Conservation (phyloP, 2,797 vertebrate genomes). For the Myotis pilosus region DNA sequence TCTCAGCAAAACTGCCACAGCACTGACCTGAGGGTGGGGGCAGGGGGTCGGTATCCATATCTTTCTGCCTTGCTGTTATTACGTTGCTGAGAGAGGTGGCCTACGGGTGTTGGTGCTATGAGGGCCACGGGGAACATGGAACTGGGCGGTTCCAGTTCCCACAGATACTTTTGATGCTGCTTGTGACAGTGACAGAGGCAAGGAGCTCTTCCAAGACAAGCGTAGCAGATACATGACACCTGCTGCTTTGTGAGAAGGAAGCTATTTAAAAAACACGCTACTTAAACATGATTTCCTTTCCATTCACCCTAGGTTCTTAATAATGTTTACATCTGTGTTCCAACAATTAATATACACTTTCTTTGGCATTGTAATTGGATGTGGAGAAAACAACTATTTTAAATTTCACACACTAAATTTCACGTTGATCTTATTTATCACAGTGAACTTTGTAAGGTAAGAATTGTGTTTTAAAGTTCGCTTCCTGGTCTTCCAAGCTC, state of each 20-base stretch:
- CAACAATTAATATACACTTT: slow-evolving; percentile 70
- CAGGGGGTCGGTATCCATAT: neutral
- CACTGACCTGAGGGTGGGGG: too few species aligned
- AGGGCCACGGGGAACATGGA: neutral
- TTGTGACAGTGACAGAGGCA: neutral
- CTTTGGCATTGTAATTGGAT: slow-evolving; percentile 75
- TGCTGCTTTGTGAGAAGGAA: neutral
- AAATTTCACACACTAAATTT: slow-evolving; percentile 25
- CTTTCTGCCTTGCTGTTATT: neutral
- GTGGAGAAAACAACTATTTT: slow-evolving; percentile 49
- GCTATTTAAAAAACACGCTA: neutral
- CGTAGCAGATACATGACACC: neutral
- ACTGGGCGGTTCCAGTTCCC: neutral
- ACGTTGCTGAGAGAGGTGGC: neutral
- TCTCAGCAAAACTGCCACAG: neutral
- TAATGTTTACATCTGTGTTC: slow-evolving; percentile 53
- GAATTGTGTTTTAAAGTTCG: slow-evolving; percentile 40
- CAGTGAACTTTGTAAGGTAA: slow-evolving; percentile 71
- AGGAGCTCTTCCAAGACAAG: neutral
- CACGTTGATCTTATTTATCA: slow-evolving; percentile 34
- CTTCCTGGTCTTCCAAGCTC: neutral
- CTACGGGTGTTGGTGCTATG: neutral
- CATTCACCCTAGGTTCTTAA: slow-evolving; percentile 62
- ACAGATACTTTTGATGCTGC: neutral
- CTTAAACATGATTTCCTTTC: slow-evolving; percentile 39